Conservation (phyloP, 2,113 vertebrate genomes). For the Semnornis frantzii region DNA sequence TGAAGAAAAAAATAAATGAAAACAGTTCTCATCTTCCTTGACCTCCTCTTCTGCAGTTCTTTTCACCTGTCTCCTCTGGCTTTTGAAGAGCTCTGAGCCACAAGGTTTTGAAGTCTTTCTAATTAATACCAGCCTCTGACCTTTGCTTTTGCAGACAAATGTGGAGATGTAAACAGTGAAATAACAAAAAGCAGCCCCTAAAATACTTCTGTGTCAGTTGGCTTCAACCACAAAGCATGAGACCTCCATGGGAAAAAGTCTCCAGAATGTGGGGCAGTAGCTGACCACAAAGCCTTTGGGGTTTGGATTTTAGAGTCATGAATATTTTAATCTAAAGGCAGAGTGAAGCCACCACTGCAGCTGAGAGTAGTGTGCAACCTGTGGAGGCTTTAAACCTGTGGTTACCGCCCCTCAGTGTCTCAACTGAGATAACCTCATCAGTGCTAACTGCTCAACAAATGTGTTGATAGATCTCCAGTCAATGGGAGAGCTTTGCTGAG, state of each 20-base stretch:
- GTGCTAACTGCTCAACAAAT: neutral
- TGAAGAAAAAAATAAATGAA: neutral
- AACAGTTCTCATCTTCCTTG: neutral
- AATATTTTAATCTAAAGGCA: neutral
- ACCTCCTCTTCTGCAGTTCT: neutral
- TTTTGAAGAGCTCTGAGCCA: neutral
- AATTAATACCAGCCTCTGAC: neutral
- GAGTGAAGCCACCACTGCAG: neutral
- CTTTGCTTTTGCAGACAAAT: neutral
- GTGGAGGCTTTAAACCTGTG: neutral
- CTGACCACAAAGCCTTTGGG: neutral
- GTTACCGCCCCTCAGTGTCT: neutral
- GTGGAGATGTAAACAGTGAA: neutral
- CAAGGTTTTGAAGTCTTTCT: neutral
- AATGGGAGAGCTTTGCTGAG: neutral
- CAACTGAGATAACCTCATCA: accelerated
- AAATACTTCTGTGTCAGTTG: neutral
- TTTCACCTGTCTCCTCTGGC: neutral
- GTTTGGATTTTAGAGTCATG: neutral
- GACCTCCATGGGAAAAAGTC: neutral
- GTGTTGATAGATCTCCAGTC: neutral
- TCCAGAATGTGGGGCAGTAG: neutral
- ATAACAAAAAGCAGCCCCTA: neutral
- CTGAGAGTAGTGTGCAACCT: neutral
- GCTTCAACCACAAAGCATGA: neutral